phyloP scores from a whole-genome alignment of 2,888 invertebrate genomes.

The Chouioia cunea region DNA sequence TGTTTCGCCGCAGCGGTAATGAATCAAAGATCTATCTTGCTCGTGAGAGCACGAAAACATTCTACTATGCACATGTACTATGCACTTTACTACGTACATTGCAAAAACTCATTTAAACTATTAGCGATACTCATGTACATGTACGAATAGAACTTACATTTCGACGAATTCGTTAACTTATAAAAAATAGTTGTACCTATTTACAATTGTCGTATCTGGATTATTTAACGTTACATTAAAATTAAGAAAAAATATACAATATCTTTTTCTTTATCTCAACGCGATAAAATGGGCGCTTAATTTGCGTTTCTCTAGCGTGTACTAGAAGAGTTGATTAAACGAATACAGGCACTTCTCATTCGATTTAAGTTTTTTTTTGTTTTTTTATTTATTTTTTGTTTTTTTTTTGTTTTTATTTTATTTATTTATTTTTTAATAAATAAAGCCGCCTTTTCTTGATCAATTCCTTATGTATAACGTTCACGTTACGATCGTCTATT shows the following conservation, averaged over 20 bases:
- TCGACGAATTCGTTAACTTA: background rate
- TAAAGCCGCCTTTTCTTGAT: too few species aligned
- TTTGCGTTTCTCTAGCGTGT: conserved; percentile 41
- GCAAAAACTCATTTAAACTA: conserved; percentile 33
- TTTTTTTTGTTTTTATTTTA: too few species aligned
- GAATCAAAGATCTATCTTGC: conserved; percentile 19
- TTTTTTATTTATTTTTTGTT: too few species aligned
- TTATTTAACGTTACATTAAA: background rate
- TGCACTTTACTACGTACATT: conserved; percentile 13
- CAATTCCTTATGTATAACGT: too few species aligned
- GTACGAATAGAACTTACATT: conserved; percentile 16
- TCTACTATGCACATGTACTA: conserved; percentile 19
- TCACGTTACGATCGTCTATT: too few species aligned
- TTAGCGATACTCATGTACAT: conserved; percentile 31
- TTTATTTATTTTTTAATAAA: too few species aligned
- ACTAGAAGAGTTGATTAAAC: conserved; percentile 39
- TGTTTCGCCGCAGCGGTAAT: conserved; percentile 6
- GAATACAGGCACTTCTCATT: conserved; percentile 24
- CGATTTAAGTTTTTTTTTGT: too few species aligned
- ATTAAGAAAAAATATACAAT: conserved; percentile 36
- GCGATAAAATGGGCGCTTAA: conserved; percentile 23
- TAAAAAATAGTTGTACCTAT: conserved; percentile 26
- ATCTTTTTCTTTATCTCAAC: conserved; percentile 13
- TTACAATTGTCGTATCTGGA: background rate
- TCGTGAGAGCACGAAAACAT: conserved; percentile 26